These are phyloP conservation scores for Pterostichus niger DNA, from an alignment of 2,888 invertebrate genomes.

Conservation along the genomic window DNA sequence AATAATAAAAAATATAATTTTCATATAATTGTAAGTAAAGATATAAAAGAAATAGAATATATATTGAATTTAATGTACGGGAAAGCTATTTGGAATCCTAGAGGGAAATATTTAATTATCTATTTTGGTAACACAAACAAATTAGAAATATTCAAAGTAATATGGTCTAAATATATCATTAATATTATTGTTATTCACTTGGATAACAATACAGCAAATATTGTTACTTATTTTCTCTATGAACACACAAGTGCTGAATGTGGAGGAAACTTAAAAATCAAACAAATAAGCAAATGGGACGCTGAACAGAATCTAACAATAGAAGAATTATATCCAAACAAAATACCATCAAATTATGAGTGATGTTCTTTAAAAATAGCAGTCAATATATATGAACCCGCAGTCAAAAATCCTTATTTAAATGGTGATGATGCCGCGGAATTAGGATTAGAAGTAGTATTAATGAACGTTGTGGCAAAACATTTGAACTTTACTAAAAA, in stretches of 20 bases:
- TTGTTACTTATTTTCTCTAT: constrained; percentile 40
- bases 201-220: constrained; percentile 1
- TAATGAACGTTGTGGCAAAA: constrained; percentile 24
- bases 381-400: not conserved
- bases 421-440: constrained; percentile 11
- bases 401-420: constrained; percentile 10
- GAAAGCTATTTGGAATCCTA: constrained; percentile 21
- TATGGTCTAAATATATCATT: constrained; percentile 30
- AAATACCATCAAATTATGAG: constrained; percentile 19
- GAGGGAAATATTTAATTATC: constrained; percentile 16
- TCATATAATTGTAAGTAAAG: constrained; percentile 8
- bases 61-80: constrained; percentile 7
- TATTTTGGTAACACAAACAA: not conserved
- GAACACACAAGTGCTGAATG: constrained; percentile 5
- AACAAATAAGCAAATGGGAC: not conserved
- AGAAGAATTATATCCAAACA: constrained; percentile 24
- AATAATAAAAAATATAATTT: constrained; percentile 20
- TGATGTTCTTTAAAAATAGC: constrained; percentile 5
- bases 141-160: not conserved
- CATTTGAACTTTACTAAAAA: constrained; percentile 30
- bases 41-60: constrained; percentile 8
- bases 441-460: constrained; percentile 27
- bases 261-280: not conserved
- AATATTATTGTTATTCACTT: constrained; percentile 36
- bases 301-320: not conserved